Conservation (phyloP, 2,888 invertebrate species). For the Serripes groenlandicus region DNA sequence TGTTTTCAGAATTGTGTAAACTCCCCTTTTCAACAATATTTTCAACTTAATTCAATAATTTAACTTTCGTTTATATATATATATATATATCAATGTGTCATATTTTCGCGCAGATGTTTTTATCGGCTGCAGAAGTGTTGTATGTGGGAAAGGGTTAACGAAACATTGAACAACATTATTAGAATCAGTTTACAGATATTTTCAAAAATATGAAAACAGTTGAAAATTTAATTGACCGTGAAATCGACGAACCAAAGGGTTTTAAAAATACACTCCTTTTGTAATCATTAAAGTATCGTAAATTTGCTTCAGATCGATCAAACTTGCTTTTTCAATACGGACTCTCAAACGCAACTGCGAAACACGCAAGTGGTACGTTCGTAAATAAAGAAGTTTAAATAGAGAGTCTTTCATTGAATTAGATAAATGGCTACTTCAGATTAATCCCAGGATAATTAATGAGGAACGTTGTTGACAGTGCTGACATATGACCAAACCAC, state of each 20-base stretch:
- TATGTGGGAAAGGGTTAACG: too few species aligned
- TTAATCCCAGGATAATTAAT: constrained; percentile 24
- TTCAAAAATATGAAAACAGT: not conserved
- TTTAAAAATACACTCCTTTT: too few species aligned
- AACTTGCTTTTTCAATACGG: not conserved
- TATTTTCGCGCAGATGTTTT: too few species aligned
- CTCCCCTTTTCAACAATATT: too few species aligned
- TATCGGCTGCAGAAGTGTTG: too few species aligned
- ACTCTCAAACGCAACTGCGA: not conserved
- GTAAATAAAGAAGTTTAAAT: not conserved
- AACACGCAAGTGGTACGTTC: not conserved
- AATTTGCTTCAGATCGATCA: not conserved
- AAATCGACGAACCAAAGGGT: too few species aligned
- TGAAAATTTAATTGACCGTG: not conserved
- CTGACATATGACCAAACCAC: constrained; percentile 41
- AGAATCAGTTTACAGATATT: not conserved
- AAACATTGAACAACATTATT: too few species aligned
- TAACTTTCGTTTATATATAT: too few species aligned
- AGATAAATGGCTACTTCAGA: constrained; percentile 37
- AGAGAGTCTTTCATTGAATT: not conserved
- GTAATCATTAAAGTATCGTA: not conserved
- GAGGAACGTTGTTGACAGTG: constrained; percentile 10
- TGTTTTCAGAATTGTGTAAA: too few species aligned
- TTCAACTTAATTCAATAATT: too few species aligned
- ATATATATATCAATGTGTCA: too few species aligned